Evolutionary conservation across 2,113 vertebrate species (phyloP), one percentile per base, ranked within the genome.

Genomic region (Bagarius yarrelli): DNA sequence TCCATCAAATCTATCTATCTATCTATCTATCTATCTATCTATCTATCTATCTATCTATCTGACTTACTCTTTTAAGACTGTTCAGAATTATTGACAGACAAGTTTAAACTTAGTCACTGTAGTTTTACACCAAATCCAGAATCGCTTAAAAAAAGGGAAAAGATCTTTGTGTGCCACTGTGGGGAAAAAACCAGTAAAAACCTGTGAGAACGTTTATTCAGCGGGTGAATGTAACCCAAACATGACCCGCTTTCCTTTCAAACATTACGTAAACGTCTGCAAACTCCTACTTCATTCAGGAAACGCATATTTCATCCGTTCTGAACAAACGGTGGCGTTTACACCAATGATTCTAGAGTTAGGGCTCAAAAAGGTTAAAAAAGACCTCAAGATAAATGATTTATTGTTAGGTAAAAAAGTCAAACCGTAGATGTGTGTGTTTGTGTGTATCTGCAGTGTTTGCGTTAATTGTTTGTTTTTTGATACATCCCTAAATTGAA

Each of bases 231-330:
- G 44, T 52, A 52, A 32, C 50, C 59, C 76, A 79, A 69, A 80
- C 71, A 70, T 2, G 27, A 75, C 80, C 73, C 30, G n/a, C 34
- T 69, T 79, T 53, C 73, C 15, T 70, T 59, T 76, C 23, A 8
- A 72, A 36, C 77, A 56, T 84, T 81, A 57, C 73, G 74, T 67
- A 83, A 83, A 84, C 57, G 53, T 80, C 73, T 80, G 66, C 77
- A 47, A 66, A 73, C 34, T 32, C 55, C 55, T 47, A 50, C 69
- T 27, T 8, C 32, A 52, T 59, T 30, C 56, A 67, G 75, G 59
- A 82, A 86, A 67, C 77, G 76, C 73, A 60, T 73, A 67, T 83
- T 81, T 83, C 69, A 86, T 40, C 14, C 14, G 21, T 18, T 80
- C 64, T 50, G 13, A 71, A 27, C 19, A 25, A 30, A 63, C 56